Evolutionary conservation across 2,888 invertebrate species (phyloP), one percentile per base, ranked within the genome.

Genomic region (Diachrysia chrysitis): DNA sequence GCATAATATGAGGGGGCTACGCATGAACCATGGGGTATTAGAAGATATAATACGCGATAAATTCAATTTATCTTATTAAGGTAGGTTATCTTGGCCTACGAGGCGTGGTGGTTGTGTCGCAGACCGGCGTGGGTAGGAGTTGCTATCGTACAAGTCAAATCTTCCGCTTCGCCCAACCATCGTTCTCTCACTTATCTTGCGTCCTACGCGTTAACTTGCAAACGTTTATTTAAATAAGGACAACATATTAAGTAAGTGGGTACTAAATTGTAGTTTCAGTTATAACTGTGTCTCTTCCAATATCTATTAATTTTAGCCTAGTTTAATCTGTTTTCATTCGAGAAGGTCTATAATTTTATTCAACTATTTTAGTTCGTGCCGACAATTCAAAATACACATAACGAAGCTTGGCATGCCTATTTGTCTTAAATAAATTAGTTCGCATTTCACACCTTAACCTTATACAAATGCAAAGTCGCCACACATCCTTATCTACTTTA

Each of bases 51-150:
- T 85, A 85, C 82, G 78, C 87, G 89, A 91, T 92, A 90, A 89
- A 88, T 88, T 86, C 84, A 87, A 90, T 91, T 87, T 90, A 92
- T 90, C 89, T 90, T 88, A 86, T 88, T 87, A 87, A 83, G 84
- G 85, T 79, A 73, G 83, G 83, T 84, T 88, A 89, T 90, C 86
- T 79, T 48, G 57, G 76, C 66, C 53, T 16, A 66, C 76, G 69
- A 83, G 84, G 83, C 81, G 84, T 74, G 75, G 81, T 72, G 73
- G 80, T 73, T 60, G 74, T 88, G 88, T 87, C 85, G 83, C 81
- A 74, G 81, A 67, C 70, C 66, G 63, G 86, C 88, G 91, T 90
- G 87, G 90, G 90, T 69, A 63, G 87, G 73, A 54, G 16, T 60
- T 61, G 58, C 59, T 83, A 83, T 83, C 83, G 74, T 54, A 64